Percentiles rank a stretch among this genome's conserved stretches.
phyloP scores from a whole-genome alignment of 2,797 vertebrate species.

The Periophthalmus magnuspinnatus region DNA sequence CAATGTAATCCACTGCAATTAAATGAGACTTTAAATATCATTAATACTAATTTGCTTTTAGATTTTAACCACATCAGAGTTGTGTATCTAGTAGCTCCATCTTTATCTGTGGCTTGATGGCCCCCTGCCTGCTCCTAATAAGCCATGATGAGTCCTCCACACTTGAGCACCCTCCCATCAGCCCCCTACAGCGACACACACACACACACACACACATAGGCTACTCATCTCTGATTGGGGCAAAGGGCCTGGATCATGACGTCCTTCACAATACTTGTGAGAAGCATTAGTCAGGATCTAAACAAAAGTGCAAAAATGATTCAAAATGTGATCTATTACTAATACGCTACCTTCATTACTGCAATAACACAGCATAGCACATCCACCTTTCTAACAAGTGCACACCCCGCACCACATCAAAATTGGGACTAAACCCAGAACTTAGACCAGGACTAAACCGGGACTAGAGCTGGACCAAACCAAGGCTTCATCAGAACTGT shows the following conservation, averaged over 20 bases:
- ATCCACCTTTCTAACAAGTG: too few species aligned
- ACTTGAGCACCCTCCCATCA: slow-evolving; percentile 81
- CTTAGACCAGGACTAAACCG: neutral
- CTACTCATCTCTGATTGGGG: slow-evolving; percentile 26
- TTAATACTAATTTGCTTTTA: slow-evolving; percentile 31
- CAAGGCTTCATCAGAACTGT: neutral
- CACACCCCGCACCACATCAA: too few species aligned
- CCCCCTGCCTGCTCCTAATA: slow-evolving; percentile 78
- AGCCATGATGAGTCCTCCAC: slow-evolving; percentile 82
- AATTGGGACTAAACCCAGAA: too few species aligned
- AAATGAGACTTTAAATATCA: neutral
- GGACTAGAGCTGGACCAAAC: neutral
- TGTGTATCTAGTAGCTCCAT: slow-evolving; percentile 26
- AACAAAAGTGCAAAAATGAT: neutral
- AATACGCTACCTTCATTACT: neutral
- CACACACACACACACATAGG: slow-evolving; percentile 35
- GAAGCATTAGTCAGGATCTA: slow-evolving; percentile 47
- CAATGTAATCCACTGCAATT: neutral
- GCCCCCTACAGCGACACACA: slow-evolving; percentile 68
- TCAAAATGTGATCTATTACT: neutral
- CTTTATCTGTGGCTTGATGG: slow-evolving; percentile 58
- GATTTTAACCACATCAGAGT: slow-evolving; percentile 31
- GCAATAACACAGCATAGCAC: neutral
- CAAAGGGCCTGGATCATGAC: slow-evolving; percentile 57
- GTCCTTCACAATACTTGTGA: slow-evolving; percentile 66